Evolutionary conservation across 30 jellyfish, hydroid and myxozoan species (phyloP).

Genomic region (Aurelia sp.): DNA sequence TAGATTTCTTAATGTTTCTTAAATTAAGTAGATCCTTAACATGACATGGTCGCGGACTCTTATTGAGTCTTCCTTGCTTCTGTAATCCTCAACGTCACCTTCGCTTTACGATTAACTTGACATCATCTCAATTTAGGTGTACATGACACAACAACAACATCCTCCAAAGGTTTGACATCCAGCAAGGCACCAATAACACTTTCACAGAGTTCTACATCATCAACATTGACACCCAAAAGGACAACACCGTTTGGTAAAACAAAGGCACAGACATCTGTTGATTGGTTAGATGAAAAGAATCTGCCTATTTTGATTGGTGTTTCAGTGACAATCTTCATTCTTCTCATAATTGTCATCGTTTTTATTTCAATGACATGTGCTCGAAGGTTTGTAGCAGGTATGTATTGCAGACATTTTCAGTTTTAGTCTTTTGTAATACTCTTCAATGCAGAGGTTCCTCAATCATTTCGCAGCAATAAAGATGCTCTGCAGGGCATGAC

Average conservation of each 20-base stretch:
- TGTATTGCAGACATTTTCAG: neutral
- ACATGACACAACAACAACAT: neutral
- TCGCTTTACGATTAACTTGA: too few relatives aligned
- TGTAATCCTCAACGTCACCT: too few relatives aligned
- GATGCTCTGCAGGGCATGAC: too few relatives aligned
- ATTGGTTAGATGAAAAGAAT: slow-evolving; percentile 56
- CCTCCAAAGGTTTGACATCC: neutral
- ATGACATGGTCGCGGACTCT: too few relatives aligned
- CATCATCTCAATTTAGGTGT: neutral
- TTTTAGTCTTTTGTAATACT: too few relatives aligned
- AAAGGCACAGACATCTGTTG: slow-evolving; percentile 4
- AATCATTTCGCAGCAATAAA: too few relatives aligned
- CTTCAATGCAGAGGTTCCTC: too few relatives aligned
- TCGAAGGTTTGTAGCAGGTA: slow-evolving; percentile 31
- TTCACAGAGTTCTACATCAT: neutral
- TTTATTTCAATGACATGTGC: slow-evolving; percentile 9
- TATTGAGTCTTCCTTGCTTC: too few relatives aligned
- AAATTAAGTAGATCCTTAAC: too few relatives aligned
- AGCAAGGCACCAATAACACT: neutral
- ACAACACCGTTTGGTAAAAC: neutral
- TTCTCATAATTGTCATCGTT: slow-evolving; percentile 38
- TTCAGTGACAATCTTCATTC: slow-evolving; percentile 18
- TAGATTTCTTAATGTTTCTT: too few relatives aligned
- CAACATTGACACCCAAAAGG: neutral
- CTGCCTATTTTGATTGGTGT: slow-evolving; percentile 55